Base-by-base conservation (phyloP, 2,888 invertebrate genomes). In the Pandemis cinnamomeana region DNA sequence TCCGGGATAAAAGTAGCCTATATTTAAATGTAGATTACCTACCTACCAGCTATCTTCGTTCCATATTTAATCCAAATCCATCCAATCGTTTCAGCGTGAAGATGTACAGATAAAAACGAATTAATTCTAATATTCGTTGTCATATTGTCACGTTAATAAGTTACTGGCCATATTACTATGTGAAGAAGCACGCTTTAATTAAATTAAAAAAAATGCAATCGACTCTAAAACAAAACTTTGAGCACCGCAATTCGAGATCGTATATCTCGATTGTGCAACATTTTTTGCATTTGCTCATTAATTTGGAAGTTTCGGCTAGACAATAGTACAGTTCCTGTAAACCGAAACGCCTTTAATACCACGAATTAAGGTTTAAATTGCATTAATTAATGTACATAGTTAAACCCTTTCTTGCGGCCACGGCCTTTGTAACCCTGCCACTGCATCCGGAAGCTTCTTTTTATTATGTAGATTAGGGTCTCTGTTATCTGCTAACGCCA, bases 391-490 rank as follows among this genome's bases (percentile, higher is more conserved):
- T 27, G 58, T 27, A 27, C 27, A 27, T 8, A 20, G 27, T 5
- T 20, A 20, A 90, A 91, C 93, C 93, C 92, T 92, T 89, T 87
- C 84, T 82, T 86, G 87, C 84, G 87, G 88, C 86, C 86, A 87
- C 82, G 76, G 74, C 89, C 85, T 87, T 92, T 91, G 91, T 90
- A 81, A 83, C 83, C 86, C 88, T 90, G 90, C 90, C 90, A 88
- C 86, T 87, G 91, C 89, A 86, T 87, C 91, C 90, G 88, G 88
- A 79, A 84, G 87, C 91, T 83, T 91, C 92, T 90, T 90, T 91
- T 93, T 93, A 93, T 92, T 87, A 93, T 94, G 93, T 85, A 93
- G 90, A 93, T 94, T 91, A 91, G 84, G 87, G 83, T 90, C 90
- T 90, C 87, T 62, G 74, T 74, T 74, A 74, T 74, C 74, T 71